Base-by-base conservation (phyloP, 1,140 invertebrate genomes). In the Drosophila mojavensis region DNA sequence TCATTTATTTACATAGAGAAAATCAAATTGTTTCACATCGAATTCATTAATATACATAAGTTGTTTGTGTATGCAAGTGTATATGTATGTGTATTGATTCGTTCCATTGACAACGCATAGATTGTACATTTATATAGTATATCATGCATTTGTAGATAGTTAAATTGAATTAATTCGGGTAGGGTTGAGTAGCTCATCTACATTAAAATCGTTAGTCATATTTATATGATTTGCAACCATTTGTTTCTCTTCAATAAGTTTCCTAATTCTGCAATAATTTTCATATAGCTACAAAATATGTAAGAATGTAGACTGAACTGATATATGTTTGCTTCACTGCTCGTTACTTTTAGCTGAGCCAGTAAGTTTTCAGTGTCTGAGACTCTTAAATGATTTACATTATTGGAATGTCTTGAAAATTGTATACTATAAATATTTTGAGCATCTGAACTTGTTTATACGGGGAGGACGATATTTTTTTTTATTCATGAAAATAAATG, bases 1-100 rank as follows among this genome's bases (percentile, higher is more conserved):
- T 54, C 20, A 47, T 84, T 72, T 86, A 86, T 86, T 86, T 86
- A 86, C 82, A 86, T 74, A 74, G 78, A 81, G 73, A 64, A 64
- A 61, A 76, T 66, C 24, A 63, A 67, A 48, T n/a, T 48, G 61
- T 67, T 72, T 81, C 55, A 41, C 59, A 70, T 61, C 51, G 60
- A 73, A 81, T 78, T 64, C 67, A 70, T 60, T 70, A 75, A 85
- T 74, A 55, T 69, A 85, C 81, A 66, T 69, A 65, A 63, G 51
- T 50, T 47, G 30, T 41, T 7, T 36, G 39, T 54, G 28, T 51
- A 5, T 58, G 11, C 45, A 6, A 56, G 36, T 43, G 24, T 71
- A 24, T 69, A 20, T 50, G 13, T 24, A 4, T 50, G 13, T 61
- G 30, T 63, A 47, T 70, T 70, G 58, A 56, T 62, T 83, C 73